These are phyloP conservation scores for Aspidapion aeneum DNA, from an alignment of 2,888 invertebrate genomes.

Conservation along the genomic window DNA sequence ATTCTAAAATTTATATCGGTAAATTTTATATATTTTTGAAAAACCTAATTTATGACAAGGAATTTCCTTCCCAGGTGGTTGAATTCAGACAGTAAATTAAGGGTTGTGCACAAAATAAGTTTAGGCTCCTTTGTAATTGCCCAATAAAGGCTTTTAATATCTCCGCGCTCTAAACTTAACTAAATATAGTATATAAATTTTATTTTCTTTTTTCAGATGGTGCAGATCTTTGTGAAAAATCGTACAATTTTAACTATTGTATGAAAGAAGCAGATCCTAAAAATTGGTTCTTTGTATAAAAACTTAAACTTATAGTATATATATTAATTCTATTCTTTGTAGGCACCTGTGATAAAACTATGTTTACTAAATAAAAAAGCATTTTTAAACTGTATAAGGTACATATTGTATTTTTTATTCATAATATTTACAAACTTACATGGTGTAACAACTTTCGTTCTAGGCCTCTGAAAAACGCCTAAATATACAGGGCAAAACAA, in stretches of 20 bases:
- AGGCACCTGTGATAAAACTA: background rate
- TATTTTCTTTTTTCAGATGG: constrained; percentile 32
- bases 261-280: constrained; percentile 35
- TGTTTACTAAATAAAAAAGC: background rate
- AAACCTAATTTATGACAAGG: too few relatives aligned
- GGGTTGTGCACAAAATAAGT: too few relatives aligned
- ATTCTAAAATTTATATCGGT: too few relatives aligned
- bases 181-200: background rate
- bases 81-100: too few relatives aligned
- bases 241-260: constrained; percentile 39
- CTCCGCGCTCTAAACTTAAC: too few relatives aligned
- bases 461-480: background rate
- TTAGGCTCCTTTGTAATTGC: too few relatives aligned
- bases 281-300: background rate
- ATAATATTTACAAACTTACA: background rate
- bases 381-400: background rate
- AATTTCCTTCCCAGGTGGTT: too few relatives aligned
- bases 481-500: background rate
- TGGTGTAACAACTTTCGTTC: background rate
- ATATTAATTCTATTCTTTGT: background rate
- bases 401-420: background rate
- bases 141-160: too few relatives aligned
- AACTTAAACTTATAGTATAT: background rate
- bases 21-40: too few relatives aligned
- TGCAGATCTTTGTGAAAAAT: constrained; percentile 37